A percentile compares a stretch with the other conserved stretches of the same genome.
Conservation (phyloP, 1,140 invertebrate genomes). For the Hyphantria cunea region DNA sequence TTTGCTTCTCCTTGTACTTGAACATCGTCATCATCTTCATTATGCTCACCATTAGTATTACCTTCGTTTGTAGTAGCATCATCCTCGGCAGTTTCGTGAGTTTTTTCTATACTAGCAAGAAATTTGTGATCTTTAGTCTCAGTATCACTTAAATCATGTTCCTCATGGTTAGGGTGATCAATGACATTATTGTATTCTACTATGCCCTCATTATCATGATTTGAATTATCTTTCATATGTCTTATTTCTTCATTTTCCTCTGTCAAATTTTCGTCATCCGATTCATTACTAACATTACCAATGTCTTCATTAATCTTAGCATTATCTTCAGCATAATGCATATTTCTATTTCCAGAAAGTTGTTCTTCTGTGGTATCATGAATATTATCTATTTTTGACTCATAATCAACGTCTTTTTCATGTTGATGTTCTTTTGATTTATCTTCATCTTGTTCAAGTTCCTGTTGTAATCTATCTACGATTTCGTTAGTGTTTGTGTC, state of each 20-base stretch:
- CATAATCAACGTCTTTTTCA: background rate
- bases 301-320: constrained; percentile 9
- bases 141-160: constrained; percentile 17
- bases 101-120: constrained; percentile 36
- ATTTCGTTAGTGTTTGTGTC: no score
- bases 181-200: no score
- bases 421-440: no score
- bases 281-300: constrained; percentile 29
- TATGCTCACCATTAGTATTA: constrained; percentile 61
- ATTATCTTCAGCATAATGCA: constrained; percentile 15
- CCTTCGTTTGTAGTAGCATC: constrained; percentile 49
- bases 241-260: background rate
- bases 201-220: no score
- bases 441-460: no score
- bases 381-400: background rate
- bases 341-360: constrained; percentile 15
- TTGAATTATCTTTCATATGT: no score
- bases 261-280: constrained; percentile 7
- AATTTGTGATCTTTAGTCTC: constrained; percentile 41
- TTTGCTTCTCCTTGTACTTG: constrained; percentile 69
- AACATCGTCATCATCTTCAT: constrained; percentile 75
- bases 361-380: background rate
- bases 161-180: constrained; percentile 18
- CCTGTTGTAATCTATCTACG: no score
- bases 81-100: constrained; percentile 42